Evolutionary conservation across 2,797 vertebrate genomes (phyloP).

Genomic region (Gallirallus australis): DNA sequence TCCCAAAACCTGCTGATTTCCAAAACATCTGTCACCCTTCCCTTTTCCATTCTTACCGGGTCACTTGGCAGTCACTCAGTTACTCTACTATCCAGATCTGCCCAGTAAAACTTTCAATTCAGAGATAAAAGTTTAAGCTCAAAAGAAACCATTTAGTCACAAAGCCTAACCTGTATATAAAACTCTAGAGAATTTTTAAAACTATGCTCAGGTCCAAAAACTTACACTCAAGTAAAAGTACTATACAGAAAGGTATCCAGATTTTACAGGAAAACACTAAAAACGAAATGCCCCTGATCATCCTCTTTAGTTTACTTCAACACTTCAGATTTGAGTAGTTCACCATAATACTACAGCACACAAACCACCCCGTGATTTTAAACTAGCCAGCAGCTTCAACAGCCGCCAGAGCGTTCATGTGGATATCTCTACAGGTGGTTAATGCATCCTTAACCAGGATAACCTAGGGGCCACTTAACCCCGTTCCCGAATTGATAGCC

Average conservation of each 20-base stretch:
- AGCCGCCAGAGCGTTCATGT: rapidly evolving
- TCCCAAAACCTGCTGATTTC: not conserved
- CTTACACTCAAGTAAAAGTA: not conserved
- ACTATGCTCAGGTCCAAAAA: not conserved
- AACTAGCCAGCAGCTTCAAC: too few relatives aligned
- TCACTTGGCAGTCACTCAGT: not conserved
- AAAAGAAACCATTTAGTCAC: not conserved
- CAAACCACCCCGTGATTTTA: not conserved
- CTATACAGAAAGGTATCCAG: not conserved
- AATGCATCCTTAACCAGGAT: rapidly evolving
- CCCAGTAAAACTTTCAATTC: not conserved
- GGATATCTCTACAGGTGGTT: rapidly evolving
- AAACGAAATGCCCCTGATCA: rapidly evolving
- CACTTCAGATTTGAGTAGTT: not conserved
- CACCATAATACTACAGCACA: not conserved
- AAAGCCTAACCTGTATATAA: not conserved
- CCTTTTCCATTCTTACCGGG: not conserved
- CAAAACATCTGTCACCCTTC: not conserved
- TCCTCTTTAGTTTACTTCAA: rapidly evolving
- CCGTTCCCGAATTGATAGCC: not conserved
- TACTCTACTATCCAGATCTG: not conserved
- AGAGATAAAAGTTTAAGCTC: not conserved
- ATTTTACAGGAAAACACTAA: rapidly evolving
- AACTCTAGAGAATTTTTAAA: not conserved
- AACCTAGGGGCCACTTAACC: not conserved